Evolutionary conservation across 2,113 vertebrate species (phyloP).

Genomic region (Plecturocebus donacophilus): DNA sequence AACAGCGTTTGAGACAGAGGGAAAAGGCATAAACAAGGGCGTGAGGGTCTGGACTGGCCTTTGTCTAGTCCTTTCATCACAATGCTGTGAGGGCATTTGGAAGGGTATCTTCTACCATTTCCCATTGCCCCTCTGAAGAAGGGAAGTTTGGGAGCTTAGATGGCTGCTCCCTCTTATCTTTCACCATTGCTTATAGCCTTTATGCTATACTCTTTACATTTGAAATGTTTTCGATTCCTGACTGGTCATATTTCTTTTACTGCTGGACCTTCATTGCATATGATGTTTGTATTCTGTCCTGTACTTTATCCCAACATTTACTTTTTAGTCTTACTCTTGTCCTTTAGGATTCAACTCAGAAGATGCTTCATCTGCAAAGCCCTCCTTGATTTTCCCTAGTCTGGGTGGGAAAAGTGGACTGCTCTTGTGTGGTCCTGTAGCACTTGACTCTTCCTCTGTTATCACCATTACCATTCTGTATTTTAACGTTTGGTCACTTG

Average conservation of each 20-base stretch:
- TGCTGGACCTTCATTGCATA: not conserved
- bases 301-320: not conserved
- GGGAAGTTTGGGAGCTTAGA: not conserved
- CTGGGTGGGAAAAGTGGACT: too few species aligned
- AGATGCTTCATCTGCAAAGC: not conserved
- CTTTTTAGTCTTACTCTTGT: not conserved
- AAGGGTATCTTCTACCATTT: not conserved
- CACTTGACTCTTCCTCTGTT: not conserved
- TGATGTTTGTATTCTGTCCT: not conserved
- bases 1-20: not conserved
- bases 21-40: not conserved
- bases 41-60: not conserved
- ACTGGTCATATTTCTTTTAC: not conserved
- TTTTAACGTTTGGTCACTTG: not conserved
- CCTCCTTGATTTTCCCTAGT: not conserved
- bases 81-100: not conserved
- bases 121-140: not conserved
- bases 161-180: not conserved
- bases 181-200: not conserved
- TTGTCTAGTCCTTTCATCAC: not conserved
- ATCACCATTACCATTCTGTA: not conserved
- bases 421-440: not conserved
- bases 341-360: not conserved
- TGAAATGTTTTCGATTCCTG: not conserved
- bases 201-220: not conserved